Percentiles rank a stretch among this genome's conserved stretches.
These are phyloP conservation scores for Lithosia quadra DNA, from an alignment of 2,888 invertebrate genomes.

Conservation along the genomic window DNA sequence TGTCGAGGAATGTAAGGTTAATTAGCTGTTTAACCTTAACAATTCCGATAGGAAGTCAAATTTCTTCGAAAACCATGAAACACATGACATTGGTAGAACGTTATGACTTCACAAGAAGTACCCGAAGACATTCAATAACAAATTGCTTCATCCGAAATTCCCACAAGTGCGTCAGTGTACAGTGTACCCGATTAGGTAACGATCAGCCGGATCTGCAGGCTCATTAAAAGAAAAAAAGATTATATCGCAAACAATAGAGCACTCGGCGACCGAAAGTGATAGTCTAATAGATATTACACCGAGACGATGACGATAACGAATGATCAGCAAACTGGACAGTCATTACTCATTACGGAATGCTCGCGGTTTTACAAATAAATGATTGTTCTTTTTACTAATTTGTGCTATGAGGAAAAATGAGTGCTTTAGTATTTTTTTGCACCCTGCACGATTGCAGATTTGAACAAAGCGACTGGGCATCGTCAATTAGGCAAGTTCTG, in stretches of 20 bases:
- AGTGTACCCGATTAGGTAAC: constrained; percentile 72
- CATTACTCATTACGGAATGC: constrained; percentile 63
- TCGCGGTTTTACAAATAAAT: constrained; percentile 42
- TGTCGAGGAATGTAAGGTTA: constrained; percentile 16
- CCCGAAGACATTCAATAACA: constrained; percentile 59
- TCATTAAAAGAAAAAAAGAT: constrained; percentile 82
- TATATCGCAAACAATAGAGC: constrained; percentile 81
- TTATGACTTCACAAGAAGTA: constrained; percentile 24
- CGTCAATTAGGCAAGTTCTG: too few relatives aligned
- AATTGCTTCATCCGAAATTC: constrained; percentile 73
- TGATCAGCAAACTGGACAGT: constrained; percentile 66
- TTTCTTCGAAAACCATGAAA: constrained; percentile 25
- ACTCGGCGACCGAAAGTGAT: constrained; percentile 83
- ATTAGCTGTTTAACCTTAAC: constrained; percentile 7
- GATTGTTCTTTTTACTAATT: constrained; percentile 6
- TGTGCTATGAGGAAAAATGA: constrained; percentile 3
- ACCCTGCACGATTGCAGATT: too few relatives aligned
- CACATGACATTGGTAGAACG: constrained; percentile 19
- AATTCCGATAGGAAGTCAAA: constrained; percentile 12
- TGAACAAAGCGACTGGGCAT: too few relatives aligned
- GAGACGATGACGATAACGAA: constrained; percentile 70
- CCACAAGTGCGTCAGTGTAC: constrained; percentile 77
- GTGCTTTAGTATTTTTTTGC: background rate
- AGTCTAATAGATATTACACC: constrained; percentile 78
- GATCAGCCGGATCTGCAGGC: constrained; percentile 79